phyloP scores from a whole-genome alignment of 1,140 invertebrate species.

The Pristionchus pacificus region DNA sequence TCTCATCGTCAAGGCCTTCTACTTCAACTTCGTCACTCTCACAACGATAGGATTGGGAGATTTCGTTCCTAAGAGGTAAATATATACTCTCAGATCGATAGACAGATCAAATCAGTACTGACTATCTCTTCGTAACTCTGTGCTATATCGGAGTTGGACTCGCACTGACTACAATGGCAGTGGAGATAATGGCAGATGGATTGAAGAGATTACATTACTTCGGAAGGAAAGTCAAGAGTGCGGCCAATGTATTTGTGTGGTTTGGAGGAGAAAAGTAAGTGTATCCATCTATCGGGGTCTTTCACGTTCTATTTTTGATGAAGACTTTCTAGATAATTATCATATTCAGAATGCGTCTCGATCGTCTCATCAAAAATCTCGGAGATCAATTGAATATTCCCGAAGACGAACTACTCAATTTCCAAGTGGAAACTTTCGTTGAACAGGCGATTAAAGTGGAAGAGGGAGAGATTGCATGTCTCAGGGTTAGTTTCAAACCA shows the following conservation, averaged over 20 bases:
- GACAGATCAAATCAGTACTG: conserved; percentile 35
- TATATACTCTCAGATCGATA: neutral
- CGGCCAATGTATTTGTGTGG: conserved; percentile 54
- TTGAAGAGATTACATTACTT: conserved; percentile 57
- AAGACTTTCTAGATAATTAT: too few species aligned
- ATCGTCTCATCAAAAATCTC: conserved; percentile 49
- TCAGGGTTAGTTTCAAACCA: neutral
- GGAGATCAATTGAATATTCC: conserved; percentile 56
- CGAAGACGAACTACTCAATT: conserved; percentile 21
- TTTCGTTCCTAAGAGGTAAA: conserved; percentile 36
- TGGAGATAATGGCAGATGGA: conserved; percentile 55
- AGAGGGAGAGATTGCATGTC: conserved; percentile 37
- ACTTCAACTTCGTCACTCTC: conserved; percentile 44
- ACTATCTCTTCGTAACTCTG: conserved; percentile 48
- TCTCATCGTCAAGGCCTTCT: conserved; percentile 28
- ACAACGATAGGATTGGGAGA: conserved; percentile 46
- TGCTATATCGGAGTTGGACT: conserved; percentile 56
- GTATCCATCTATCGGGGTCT: too few species aligned
- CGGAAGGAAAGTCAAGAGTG: conserved; percentile 56
- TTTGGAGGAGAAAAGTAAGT: conserved; percentile 52
- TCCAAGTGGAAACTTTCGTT: conserved; percentile 51
- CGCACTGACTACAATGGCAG: conserved; percentile 56
- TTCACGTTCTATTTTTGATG: too few species aligned
- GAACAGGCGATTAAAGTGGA: conserved; percentile 56
- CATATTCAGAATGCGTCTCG: neutral